These are phyloP conservation scores for Hypocryptadius cinnamomeus DNA, from an alignment of 2,113 vertebrate species.

Conservation along the genomic window DNA sequence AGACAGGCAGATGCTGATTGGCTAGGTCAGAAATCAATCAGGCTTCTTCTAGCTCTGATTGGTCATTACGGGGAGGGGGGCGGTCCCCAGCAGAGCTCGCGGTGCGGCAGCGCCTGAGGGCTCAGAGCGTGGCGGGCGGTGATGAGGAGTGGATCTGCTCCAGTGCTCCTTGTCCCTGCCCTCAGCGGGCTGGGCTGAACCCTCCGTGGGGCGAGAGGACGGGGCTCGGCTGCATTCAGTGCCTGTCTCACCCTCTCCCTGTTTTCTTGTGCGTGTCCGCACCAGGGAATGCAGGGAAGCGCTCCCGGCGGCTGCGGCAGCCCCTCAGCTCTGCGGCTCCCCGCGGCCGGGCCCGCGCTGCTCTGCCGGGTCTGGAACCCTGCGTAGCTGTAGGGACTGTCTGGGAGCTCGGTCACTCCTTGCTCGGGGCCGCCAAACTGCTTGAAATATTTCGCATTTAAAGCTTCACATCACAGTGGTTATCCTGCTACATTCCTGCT, in stretches of 20 bases:
- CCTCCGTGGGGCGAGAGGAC: fast-evolving
- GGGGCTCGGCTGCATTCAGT: no score
- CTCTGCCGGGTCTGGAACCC: not conserved
- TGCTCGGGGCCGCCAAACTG: fast-evolving
- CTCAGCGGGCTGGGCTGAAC: not conserved
- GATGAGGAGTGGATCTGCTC: fast-evolving
- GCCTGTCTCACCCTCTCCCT: not conserved
- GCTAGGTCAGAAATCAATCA: fast-evolving
- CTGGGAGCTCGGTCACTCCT: not conserved
- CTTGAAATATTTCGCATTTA: fast-evolving
- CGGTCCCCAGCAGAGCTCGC: fast-evolving
- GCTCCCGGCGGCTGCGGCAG: not conserved
- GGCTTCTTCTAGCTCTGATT: fast-evolving
- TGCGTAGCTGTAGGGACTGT: not conserved
- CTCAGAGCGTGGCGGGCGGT: fast-evolving
- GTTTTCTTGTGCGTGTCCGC: fast-evolving
- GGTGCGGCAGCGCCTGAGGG: fast-evolving
- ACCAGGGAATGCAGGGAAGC: fast-evolving
- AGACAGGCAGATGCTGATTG: fast-evolving
- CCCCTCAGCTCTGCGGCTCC: not conserved
- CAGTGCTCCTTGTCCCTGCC: fast-evolving
- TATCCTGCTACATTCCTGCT: fast-evolving
- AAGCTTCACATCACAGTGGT: fast-evolving
- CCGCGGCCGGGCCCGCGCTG: not conserved
- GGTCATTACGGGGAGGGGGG: fast-evolving